Evolutionary conservation across 2,888 invertebrate species (phyloP), one percentile per base, ranked within the genome.

Genomic region (Lepidocyrtoides sp.): DNA sequence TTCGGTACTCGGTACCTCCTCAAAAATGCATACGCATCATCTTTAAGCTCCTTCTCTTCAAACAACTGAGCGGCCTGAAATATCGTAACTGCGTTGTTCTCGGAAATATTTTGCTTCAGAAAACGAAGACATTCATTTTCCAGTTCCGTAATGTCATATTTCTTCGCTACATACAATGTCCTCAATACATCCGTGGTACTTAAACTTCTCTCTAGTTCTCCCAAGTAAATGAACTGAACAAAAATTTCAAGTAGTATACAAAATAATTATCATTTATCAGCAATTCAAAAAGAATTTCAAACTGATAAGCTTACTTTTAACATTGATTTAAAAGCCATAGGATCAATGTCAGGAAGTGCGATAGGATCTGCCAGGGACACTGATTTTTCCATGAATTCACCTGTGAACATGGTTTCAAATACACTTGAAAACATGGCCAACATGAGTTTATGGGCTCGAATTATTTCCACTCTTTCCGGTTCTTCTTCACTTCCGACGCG

Each of bases 341-440:
- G 92, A 2, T 90, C 87, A 32, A 93, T 88, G 57, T 93, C 93
- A 3, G 89, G 93, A 23, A 93, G 14, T 3, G 79, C 60, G 57
- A 93, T 92, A 3, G 90, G 51, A n/a, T 93, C 93, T 26, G 81
- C 82, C 17, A 57, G 20, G 0, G 92, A 87, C 5, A 14, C 14
- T 0, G 41, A 14, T 29, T 60, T 91, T 57, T 91, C 83, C 14
- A 60, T 63, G 26, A 93, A 91, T 12, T 79, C 75, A 1, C 93
- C 93, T 17, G 85, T 72, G 54, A 93, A 92, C 92, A 93, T 92
- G 10, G 90, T 89, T 84, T 93, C 93, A 89, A 93, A 93, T 8
- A 93, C 93, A 29, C 85, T 85, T 0, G 93, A 93, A 60, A 81
- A 87, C 81, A 92, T 92, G 10, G 91, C 83, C 60, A 93, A 51